phyloP scores from a whole-genome alignment of 1,140 invertebrate species.

The Drosophila neocordata region DNA sequence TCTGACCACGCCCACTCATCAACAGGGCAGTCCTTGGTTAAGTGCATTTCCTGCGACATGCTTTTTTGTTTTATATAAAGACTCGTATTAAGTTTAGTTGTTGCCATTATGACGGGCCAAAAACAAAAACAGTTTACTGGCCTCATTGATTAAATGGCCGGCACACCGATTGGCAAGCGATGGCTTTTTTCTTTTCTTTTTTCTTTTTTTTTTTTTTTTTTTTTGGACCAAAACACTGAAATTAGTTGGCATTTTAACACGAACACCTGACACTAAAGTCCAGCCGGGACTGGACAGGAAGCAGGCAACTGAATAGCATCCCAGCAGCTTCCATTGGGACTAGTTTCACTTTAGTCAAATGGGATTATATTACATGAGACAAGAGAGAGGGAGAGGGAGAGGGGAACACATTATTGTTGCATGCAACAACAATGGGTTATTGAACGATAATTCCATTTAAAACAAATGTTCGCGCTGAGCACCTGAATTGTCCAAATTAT shows the following conservation, averaged over 20 bases:
- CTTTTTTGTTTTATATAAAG: slow-evolving; percentile 44
- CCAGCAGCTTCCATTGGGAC: slow-evolving; percentile 42
- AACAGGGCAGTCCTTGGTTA: neutral
- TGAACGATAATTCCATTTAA: slow-evolving; percentile 79
- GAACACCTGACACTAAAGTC: slow-evolving; percentile 72
- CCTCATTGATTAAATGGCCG: slow-evolving; percentile 69
- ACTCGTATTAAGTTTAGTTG: slow-evolving; percentile 64
- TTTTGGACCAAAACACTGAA: slow-evolving; percentile 76
- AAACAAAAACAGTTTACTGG: slow-evolving; percentile 61
- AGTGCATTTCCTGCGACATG: slow-evolving; percentile 65
- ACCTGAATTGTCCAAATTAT: slow-evolving; percentile 77
- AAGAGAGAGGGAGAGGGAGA: neutral
- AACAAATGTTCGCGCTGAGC: slow-evolving; percentile 76
- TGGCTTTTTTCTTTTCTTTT: slow-evolving; percentile 31
- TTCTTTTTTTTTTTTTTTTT: slow-evolving; percentile 28
- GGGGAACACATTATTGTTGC: slow-evolving; percentile 44
- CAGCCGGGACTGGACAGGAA: slow-evolving; percentile 19
- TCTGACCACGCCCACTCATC: slow-evolving; percentile 48
- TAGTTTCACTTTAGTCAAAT: slow-evolving; percentile 69
- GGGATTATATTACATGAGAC: slow-evolving; percentile 61
- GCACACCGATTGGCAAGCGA: slow-evolving; percentile 36
- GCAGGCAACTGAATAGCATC: slow-evolving; percentile 15
- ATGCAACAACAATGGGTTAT: slow-evolving; percentile 67
- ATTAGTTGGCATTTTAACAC: slow-evolving; percentile 81
- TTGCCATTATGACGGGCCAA: slow-evolving; percentile 62